A percentile compares a stretch with the other conserved stretches of the same genome.
Conservation (phyloP, 1,140 invertebrate species). For the Zaprionus ghesquierei region DNA sequence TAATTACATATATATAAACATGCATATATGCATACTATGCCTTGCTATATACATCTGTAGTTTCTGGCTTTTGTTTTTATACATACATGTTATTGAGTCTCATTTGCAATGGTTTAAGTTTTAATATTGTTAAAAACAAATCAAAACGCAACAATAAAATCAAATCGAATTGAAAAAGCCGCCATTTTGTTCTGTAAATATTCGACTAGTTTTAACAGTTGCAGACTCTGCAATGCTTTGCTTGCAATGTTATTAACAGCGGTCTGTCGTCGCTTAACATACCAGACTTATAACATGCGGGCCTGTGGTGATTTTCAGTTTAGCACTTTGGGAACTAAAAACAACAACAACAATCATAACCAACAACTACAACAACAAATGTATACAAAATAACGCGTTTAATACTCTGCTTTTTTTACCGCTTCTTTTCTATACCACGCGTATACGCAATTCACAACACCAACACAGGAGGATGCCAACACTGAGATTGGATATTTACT, state of each 20-base stretch:
- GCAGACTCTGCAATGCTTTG: slow-evolving; percentile 21
- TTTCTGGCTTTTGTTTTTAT: slow-evolving; percentile 46
- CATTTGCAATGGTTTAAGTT: slow-evolving; percentile 47
- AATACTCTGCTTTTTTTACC: slow-evolving; percentile 70
- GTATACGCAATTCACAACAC: slow-evolving; percentile 38
- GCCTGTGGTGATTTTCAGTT: slow-evolving; percentile 5
- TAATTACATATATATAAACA: slow-evolving; percentile 26
- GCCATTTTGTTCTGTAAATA: slow-evolving; percentile 26
- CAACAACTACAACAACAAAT: slow-evolving; percentile 35
- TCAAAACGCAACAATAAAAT: slow-evolving; percentile 58
- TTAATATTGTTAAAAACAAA: slow-evolving; percentile 32
- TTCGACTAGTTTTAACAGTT: slow-evolving; percentile 35
- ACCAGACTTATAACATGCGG: slow-evolving; percentile 18
- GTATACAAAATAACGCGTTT: slow-evolving; percentile 75
- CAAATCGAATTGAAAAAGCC: slow-evolving; percentile 22
- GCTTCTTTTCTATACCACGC: slow-evolving; percentile 46
- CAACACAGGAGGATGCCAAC: slow-evolving; percentile 74
- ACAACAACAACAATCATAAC: neutral
- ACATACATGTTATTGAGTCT: slow-evolving; percentile 43
- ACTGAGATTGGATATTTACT: slow-evolving; percentile 85
- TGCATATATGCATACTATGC: slow-evolving; percentile 15
- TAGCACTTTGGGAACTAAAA: slow-evolving; percentile 18
- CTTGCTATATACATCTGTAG: slow-evolving; percentile 34
- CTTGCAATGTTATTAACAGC: slow-evolving; percentile 56
- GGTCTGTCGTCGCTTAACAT: slow-evolving; percentile 40